Evolutionary conservation across 2,113 vertebrate genomes (phyloP).

Genomic region (Hippolais icterina): DNA sequence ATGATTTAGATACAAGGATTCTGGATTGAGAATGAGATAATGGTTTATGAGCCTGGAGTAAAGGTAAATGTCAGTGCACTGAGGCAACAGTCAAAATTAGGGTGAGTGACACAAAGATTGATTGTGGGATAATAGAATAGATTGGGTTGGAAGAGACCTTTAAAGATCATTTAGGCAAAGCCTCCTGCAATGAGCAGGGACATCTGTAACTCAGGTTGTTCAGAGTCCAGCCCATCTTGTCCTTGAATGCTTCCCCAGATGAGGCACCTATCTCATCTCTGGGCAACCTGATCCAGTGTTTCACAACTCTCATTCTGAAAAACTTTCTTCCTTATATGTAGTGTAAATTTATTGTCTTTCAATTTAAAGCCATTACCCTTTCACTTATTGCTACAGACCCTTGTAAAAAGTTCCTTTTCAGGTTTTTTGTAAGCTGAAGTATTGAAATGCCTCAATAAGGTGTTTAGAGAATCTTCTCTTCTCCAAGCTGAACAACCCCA

Average conservation of each 20-base stretch:
- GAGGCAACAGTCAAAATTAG: neutral
- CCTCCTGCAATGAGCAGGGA: neutral
- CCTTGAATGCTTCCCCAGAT: neutral
- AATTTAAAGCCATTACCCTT: neutral
- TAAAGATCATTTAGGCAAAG: neutral
- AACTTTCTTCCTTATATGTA: neutral
- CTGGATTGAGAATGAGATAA: neutral
- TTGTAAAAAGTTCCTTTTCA: neutral
- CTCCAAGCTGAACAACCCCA: neutral
- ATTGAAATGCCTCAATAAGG: neutral
- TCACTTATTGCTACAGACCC: neutral
- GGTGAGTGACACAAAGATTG: neutral
- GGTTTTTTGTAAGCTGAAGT: neutral
- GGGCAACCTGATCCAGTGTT: neutral
- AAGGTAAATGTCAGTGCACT: neutral
- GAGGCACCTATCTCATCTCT: neutral
- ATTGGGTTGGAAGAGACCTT: neutral
- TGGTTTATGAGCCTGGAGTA: neutral
- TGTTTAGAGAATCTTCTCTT: neutral
- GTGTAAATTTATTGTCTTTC: neutral
- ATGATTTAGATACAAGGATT: neutral
- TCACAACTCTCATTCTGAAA: neutral
- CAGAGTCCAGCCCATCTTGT: neutral
- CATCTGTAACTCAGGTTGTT: neutral
- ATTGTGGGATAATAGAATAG: rapidly evolving